Percentiles rank a stretch among this genome's conserved stretches.
phyloP scores from a whole-genome alignment of 2,113 vertebrate genomes.

The Seriola rivoliana region DNA sequence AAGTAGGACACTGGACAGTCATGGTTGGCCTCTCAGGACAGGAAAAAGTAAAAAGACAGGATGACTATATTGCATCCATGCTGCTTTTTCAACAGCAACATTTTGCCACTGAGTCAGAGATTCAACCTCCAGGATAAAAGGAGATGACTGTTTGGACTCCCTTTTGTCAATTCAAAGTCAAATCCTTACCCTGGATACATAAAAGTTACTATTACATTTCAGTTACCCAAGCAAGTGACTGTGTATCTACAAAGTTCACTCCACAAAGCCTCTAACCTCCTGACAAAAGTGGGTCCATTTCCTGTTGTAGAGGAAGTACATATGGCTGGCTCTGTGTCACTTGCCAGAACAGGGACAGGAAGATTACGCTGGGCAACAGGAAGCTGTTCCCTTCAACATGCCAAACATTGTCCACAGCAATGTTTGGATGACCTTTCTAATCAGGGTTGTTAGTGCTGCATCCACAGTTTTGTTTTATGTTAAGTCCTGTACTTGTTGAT shows the following conservation, averaged over 20 bases:
- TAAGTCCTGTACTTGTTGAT: conserved; percentile 19
- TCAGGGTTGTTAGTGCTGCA: conserved; percentile 64
- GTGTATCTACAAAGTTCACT: background rate
- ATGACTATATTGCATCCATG: background rate
- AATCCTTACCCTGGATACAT: background rate
- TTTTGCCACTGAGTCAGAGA: background rate
- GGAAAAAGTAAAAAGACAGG: background rate
- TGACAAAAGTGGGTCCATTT: conserved; percentile 49
- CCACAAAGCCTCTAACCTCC: background rate
- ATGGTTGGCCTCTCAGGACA: background rate
- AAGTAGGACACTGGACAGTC: background rate
- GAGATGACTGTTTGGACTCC: background rate
- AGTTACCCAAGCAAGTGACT: background rate
- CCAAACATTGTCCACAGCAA: conserved; percentile 59
- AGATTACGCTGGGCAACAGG: conserved; percentile 66
- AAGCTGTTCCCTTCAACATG: conserved; percentile 59
- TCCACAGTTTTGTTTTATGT: conserved; percentile 61
- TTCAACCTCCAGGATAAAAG: background rate
- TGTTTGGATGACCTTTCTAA: conserved; percentile 66
- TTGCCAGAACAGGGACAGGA: conserved; percentile 70
- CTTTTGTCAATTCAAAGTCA: background rate
- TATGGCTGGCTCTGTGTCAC: conserved; percentile 50
- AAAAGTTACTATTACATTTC: background rate
- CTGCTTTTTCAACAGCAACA: background rate
- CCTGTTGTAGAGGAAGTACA: conserved; percentile 75